Conservation (phyloP, 2,888 invertebrate genomes). For the Entomobrya multifasciata region DNA sequence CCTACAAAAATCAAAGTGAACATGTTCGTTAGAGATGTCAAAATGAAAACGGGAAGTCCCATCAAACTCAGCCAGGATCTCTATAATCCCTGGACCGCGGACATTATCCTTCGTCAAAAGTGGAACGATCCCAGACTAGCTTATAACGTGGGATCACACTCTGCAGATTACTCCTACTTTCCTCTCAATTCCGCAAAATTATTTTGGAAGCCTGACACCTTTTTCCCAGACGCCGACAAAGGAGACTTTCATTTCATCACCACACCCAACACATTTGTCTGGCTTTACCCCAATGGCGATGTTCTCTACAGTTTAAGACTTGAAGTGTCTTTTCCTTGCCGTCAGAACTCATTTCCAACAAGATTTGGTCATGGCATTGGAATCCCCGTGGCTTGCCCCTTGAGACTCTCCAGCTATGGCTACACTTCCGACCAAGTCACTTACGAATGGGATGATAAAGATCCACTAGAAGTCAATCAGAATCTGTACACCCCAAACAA, state of each 20-base stretch:
- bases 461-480: not conserved
- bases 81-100: slow-evolving; percentile 14
- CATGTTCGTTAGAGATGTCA: slow-evolving; percentile 10
- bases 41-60: not conserved
- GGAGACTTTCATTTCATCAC: not conserved
- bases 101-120: slow-evolving; percentile 11
- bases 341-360: not conserved
- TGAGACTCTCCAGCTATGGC: slow-evolving; percentile 8
- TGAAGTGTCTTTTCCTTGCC: not conserved
- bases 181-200: not conserved
- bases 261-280: slow-evolving; percentile 4
- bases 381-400: not conserved
- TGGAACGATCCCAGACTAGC: slow-evolving; percentile 25
- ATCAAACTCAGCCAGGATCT: not conserved
- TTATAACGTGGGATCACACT: not conserved
- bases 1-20: slow-evolving; percentile 31
- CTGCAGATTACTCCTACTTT: not conserved
- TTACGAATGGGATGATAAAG: slow-evolving; percentile 2
- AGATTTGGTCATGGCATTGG: slow-evolving; percentile 14
- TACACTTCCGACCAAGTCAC: not conserved
- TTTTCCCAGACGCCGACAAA: not conserved
- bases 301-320: slow-evolving; percentile 11
- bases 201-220: slow-evolving; percentile 24
- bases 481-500: slow-evolving; percentile 13
- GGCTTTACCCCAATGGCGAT: slow-evolving; percentile 29